Evolutionary conservation across 2,888 invertebrate genomes (phyloP).

Genomic region (Synanthedon andrenaeformis): DNA sequence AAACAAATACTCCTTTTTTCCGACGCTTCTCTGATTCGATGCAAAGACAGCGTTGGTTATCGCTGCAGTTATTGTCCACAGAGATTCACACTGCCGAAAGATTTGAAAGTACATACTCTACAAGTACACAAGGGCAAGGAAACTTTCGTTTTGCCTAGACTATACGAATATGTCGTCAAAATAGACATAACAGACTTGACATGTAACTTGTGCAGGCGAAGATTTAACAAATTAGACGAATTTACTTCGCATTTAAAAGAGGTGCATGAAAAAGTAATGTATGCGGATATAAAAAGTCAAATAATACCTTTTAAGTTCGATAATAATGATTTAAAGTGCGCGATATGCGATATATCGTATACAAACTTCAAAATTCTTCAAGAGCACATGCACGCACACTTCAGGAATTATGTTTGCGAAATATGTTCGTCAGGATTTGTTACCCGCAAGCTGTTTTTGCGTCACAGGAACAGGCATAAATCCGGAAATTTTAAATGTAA

Average conservation of each 20-base stretch:
- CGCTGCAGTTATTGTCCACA: slow-evolving; percentile 29
- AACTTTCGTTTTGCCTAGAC: slow-evolving; percentile 9
- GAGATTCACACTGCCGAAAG: slow-evolving; percentile 21
- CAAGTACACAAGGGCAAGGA: slow-evolving; percentile 27
- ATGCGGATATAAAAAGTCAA: slow-evolving; percentile 11
- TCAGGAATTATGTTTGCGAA: slow-evolving; percentile 22
- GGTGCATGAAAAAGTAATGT: slow-evolving; percentile 8
- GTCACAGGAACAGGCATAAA: slow-evolving; percentile 16
- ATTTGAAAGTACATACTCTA: slow-evolving; percentile 30
- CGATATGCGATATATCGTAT: slow-evolving; percentile 15
- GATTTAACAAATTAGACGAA: slow-evolving; percentile 5
- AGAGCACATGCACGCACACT: slow-evolving; percentile 27
- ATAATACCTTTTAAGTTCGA: slow-evolving; percentile 26
- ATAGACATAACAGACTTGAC: slow-evolving; percentile 24
- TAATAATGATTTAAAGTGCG: slow-evolving; percentile 9
- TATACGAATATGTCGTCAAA: slow-evolving; percentile 18
- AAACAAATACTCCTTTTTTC: slow-evolving; percentile 29
- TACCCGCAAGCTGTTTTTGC: slow-evolving; percentile 11
- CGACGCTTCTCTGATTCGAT: slow-evolving; percentile 33
- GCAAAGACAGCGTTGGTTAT: slow-evolving; percentile 27
- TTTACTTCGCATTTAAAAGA: slow-evolving; percentile 14
- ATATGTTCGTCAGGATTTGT: slow-evolving; percentile 21
- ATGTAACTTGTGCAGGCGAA: slow-evolving; percentile 19
- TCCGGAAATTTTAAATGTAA: slow-evolving; percentile 41
- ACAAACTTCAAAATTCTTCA: slow-evolving; percentile 19